Base-by-base conservation (phyloP, 2,888 invertebrate species). In the Hyles lineata region DNA sequence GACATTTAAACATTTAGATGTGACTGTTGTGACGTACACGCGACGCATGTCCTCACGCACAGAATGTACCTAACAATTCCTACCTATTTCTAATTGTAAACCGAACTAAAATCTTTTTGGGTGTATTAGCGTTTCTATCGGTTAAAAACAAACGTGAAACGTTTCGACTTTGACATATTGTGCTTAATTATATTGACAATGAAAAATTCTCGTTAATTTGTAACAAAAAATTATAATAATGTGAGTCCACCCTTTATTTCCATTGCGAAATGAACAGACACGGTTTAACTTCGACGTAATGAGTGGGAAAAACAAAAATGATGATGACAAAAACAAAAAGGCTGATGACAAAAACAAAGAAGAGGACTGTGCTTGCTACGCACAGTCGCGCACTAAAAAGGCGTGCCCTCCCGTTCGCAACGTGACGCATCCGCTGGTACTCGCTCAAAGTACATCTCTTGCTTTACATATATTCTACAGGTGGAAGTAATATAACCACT, bases 351-450 rank as follows among this genome's bases (percentile, higher is more conserved):
- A 80, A 60, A 84, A 81, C 55, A 78, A 81, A 62, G 84, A 82
- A 74, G 81, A 82, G 62, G 83, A 87, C 74, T 89, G 89, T 78
- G 80, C 74, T 19, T 88, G 89, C 76, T 86, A 76, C 76, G 80
- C 84, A 67, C 79, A 84, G 72, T 74, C 85, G 6, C 83, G 80
- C 73, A 76, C 75, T 15, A 78, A 75, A 73, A 82, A 83, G 70
- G 8, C 77, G 0, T 91, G 91, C 71, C 90, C 90, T 21, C 85
- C 87, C 0, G 70, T 85, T 2, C 83, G 79, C 1, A 92, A 91
- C 74, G 86, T 92, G 52, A 91, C 94, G 11, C 94, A 94, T 74
- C 94, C 94, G 0, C 82, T 94, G 90, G 94, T 93, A 77, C 79
- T 82, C 72, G 21, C 15, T n/a, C 0, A 11, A 23, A 17, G 17